Conservation (phyloP, 2,888 invertebrate genomes). For the Sclerodermus sp. region DNA sequence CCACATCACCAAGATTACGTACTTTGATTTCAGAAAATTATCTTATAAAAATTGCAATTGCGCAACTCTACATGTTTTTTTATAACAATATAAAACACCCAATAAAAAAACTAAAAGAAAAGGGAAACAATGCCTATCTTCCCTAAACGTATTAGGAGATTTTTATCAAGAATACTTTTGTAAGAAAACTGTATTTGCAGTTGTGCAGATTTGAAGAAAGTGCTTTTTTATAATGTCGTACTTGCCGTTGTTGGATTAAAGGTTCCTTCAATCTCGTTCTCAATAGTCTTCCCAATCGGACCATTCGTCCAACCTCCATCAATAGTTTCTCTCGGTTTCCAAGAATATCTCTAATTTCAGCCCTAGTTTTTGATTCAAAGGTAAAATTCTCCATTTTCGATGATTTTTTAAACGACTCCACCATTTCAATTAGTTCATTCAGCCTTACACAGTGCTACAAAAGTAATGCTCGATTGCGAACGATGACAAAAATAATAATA, state of each 20-base stretch:
- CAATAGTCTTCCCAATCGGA: slow-evolving; percentile 69
- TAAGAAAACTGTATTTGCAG: too few relatives aligned
- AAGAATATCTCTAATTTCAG: slow-evolving; percentile 61
- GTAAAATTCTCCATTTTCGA: slow-evolving; percentile 16
- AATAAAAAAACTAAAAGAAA: too few relatives aligned
- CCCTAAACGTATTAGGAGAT: too few relatives aligned
- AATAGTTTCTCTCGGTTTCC: slow-evolving; percentile 66
- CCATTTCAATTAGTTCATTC: slow-evolving; percentile 64
- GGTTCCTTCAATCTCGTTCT: slow-evolving; percentile 69
- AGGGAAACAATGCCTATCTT: too few relatives aligned
- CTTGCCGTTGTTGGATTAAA: slow-evolving; percentile 54
- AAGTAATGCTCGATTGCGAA: too few relatives aligned
- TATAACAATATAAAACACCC: too few relatives aligned
- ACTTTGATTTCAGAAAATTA: too few relatives aligned
- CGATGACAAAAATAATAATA: slow-evolving; percentile 4
- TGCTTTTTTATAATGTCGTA: slow-evolving; percentile 11
- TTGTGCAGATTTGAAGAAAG: too few relatives aligned
- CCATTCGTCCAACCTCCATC: slow-evolving; percentile 73
- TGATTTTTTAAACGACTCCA: slow-evolving; percentile 38
- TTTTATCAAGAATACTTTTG: too few relatives aligned
- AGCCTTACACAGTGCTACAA: slow-evolving; percentile 65
- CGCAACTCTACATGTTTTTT: too few relatives aligned
- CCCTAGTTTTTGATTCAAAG: slow-evolving; percentile 24
- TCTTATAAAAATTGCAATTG: too few relatives aligned
- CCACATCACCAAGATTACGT: too few relatives aligned